Base-by-base conservation (phyloP, 2,888 invertebrate species). In the Latrodectus hesperus region DNA sequence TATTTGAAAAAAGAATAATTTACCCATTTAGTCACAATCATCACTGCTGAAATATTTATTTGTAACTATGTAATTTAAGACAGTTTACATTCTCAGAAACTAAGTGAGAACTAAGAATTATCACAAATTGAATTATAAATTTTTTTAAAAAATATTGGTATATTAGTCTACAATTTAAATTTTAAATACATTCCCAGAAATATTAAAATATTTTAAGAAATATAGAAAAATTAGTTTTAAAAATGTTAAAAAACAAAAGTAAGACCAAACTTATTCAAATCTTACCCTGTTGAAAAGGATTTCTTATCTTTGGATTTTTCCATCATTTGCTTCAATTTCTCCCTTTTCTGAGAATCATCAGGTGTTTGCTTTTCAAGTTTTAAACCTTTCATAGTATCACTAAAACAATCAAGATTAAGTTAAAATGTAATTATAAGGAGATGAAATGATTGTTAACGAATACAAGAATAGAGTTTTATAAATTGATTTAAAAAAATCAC, bases 371-470 rank as follows among this genome's bases (percentile, higher is more conserved):
- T 71, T 11, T 60, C 79, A 53, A 79, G 14, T 49, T 79, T 70
- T 71, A 79, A 71, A 38, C 79, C 71, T 60, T 79, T 79, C 9
- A 71, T 68, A 51, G 70, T 51, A 17, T 68, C n/a, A 51, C 78
- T 78, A 68, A 4, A 16, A 53, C 5, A 38, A 38, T 38, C 38
- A 38, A 38, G 38, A 38, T 38, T 38, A 38, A 38, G 38, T 38
- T 38, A 6, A 38, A 38, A 38, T 1, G 6, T 38, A 38, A 38
- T 3, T 38, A n/a, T 38, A 38, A 38, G 0, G 6, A 6, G 4
- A 38, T 38, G 38, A 38, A 38, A 38, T 38, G 6, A 38, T 38
- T 38, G 6, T 38, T 6, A 38, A 38, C 38, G 2, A 38, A 38
- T 38, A 6, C 6, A 38, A 38, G 38, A 38, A 38, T 38, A 38